A percentile compares a stretch with the other conserved stretches of the same genome.
These are phyloP conservation scores for Luscinia luscinia DNA, from an alignment of 2,797 vertebrate genomes.

Conservation along the genomic window DNA sequence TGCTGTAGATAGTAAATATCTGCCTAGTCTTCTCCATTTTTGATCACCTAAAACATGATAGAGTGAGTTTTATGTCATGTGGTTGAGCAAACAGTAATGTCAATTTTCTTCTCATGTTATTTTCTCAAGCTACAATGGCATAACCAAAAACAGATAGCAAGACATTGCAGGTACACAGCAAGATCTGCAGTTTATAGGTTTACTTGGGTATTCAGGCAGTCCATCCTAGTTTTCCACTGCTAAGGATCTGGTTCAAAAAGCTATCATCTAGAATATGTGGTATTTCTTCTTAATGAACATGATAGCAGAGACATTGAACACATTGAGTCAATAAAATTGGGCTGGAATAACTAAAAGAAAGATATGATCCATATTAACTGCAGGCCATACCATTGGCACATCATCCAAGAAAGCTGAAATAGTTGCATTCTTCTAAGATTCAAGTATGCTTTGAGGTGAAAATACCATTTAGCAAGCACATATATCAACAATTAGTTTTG, in stretches of 20 bases:
- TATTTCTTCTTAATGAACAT: constrained; percentile 33
- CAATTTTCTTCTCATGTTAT: not conserved
- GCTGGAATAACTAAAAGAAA: constrained; percentile 39
- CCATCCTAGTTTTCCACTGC: not conserved
- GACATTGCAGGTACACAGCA: not conserved
- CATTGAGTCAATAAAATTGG: constrained; percentile 50
- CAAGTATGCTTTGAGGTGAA: constrained; percentile 65
- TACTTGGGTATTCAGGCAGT: not conserved
- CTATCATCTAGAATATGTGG: not conserved
- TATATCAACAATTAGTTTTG: constrained; percentile 46
- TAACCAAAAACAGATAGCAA: not conserved
- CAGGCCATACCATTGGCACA: constrained; percentile 36
- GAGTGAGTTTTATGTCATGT: not conserved
- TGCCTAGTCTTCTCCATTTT: not conserved
- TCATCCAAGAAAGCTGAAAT: constrained; percentile 53
- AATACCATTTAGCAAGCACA: constrained; percentile 45
- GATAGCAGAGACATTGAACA: constrained; percentile 41
- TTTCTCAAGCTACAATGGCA: not conserved
- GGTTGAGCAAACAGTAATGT: not conserved
- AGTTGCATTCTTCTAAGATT: constrained; percentile 41
- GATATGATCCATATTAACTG: constrained; percentile 32
- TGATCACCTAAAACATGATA: not conserved
- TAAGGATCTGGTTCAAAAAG: constrained; percentile 12
- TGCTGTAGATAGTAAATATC: not conserved
- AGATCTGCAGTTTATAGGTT: not conserved